These are phyloP conservation scores for Xenopus tropicalis DNA, from an alignment of 2,113 vertebrate species.

Conservation along the genomic window DNA sequence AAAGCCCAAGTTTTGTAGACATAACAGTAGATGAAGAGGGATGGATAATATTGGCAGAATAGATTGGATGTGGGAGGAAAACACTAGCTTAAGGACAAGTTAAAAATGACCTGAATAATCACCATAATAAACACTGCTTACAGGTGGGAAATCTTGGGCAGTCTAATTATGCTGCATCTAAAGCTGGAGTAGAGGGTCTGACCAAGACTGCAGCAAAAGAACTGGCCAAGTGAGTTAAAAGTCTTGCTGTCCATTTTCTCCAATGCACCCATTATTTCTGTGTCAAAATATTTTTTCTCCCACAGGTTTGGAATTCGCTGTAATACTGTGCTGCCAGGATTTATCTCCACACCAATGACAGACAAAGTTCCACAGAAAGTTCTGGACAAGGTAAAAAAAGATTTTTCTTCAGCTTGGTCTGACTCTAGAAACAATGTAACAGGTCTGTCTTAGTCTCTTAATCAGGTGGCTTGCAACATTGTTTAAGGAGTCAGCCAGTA, in stretches of 20 bases:
- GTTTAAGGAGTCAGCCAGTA: too few relatives aligned
- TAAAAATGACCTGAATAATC: too few relatives aligned
- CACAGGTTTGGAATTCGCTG: conserved; percentile 77
- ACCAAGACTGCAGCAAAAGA: conserved; percentile 76
- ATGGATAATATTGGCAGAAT: too few relatives aligned
- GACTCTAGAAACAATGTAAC: too few relatives aligned
- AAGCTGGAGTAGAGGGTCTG: conserved; percentile 80
- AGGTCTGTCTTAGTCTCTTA: too few relatives aligned
- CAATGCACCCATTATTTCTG: too few relatives aligned
- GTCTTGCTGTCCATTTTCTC: background rate
- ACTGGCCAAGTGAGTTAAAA: conserved; percentile 66
- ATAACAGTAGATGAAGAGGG: too few relatives aligned
- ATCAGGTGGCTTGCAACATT: too few relatives aligned
- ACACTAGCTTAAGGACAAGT: too few relatives aligned
- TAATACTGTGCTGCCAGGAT: conserved; percentile 80
- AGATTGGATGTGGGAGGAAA: too few relatives aligned
- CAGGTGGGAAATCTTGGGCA: conserved; percentile 86
- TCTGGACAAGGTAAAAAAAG: conserved; percentile 67
- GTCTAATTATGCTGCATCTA: conserved; percentile 77
- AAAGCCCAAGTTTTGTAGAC: too few relatives aligned
- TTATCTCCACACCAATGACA: conserved; percentile 80
- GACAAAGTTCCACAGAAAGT: conserved; percentile 79
- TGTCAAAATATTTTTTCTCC: background rate
- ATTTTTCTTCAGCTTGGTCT: too few relatives aligned
- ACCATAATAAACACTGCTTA: background rate